phyloP scores from a whole-genome alignment of 1,140 invertebrate species.

The Diprion similis region DNA sequence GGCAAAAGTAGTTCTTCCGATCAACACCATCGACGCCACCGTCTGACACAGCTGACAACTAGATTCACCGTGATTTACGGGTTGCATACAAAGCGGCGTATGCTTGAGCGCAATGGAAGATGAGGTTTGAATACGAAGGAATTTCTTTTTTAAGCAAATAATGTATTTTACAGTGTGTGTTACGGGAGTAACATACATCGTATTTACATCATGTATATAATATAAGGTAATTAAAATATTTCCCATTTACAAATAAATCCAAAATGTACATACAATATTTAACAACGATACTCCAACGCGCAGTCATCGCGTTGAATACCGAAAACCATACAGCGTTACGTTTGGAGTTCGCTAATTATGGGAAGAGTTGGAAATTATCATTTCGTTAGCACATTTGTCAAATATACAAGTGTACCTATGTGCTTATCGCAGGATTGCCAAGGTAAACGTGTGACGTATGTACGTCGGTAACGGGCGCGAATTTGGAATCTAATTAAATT shows the following conservation, averaged over 20 bases:
- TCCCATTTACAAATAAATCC: background rate
- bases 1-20: too few species aligned
- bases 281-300: background rate
- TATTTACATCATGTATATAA: too few species aligned
- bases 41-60: too few species aligned
- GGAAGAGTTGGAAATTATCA: background rate
- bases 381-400: background rate
- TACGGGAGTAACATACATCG: too few species aligned
- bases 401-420: too few species aligned
- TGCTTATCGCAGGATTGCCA: too few species aligned
- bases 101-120: background rate
- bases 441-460: too few species aligned
- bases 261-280: background rate
- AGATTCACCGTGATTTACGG: background rate
- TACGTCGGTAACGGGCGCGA: too few species aligned
- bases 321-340: background rate
- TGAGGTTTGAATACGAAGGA: background rate
- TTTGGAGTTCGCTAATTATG: background rate
- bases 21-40: too few species aligned
- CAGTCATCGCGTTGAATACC: too few species aligned
- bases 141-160: slow-evolving; percentile 1
- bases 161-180: background rate
- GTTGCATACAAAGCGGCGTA: background rate
- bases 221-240: background rate
- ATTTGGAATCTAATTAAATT: too few species aligned